Evolutionary conservation across 2,888 invertebrate species (phyloP).

Genomic region (Steinernema hermaphroditum): DNA sequence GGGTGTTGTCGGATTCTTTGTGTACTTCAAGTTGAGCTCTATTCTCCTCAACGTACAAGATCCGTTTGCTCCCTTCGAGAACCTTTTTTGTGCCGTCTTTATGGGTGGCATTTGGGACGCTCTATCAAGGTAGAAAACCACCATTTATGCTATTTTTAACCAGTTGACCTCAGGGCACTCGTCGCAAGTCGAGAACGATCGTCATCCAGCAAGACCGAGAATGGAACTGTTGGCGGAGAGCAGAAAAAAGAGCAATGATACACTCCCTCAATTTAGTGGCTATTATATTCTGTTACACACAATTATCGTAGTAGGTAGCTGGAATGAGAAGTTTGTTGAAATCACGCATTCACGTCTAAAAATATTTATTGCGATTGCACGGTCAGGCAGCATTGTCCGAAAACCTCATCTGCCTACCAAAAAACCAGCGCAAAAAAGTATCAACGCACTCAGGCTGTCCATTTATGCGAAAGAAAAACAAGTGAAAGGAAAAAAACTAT

Average conservation of each 20-base stretch:
- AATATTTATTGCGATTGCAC: no score
- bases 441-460: no score
- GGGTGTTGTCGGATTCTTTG: slow-evolving; percentile 66
- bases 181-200: slow-evolving; percentile 50
- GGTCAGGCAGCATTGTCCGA: no score
- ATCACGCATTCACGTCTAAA: no score
- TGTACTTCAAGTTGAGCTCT: slow-evolving; percentile 78
- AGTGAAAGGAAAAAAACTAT: no score
- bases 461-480: no score
- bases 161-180: slow-evolving; percentile 44
- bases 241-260: slow-evolving; percentile 60
- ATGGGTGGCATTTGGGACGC: slow-evolving; percentile 99
- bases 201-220: slow-evolving; percentile 53
- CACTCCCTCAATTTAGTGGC: not conserved
- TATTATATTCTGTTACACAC: slow-evolving; percentile 9
- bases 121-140: slow-evolving; percentile 70
- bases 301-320: not conserved
- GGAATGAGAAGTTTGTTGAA: not conserved
- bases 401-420: no score
- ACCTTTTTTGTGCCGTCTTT: slow-evolving; percentile 91
- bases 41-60: slow-evolving; percentile 94
- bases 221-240: slow-evolving; percentile 52
- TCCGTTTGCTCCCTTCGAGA: slow-evolving; percentile 98
- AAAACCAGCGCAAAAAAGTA: no score
- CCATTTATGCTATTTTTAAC: not conserved